These are phyloP conservation scores for Drosophila funebris DNA, from an alignment of 1,140 invertebrate species.

Conservation along the genomic window DNA sequence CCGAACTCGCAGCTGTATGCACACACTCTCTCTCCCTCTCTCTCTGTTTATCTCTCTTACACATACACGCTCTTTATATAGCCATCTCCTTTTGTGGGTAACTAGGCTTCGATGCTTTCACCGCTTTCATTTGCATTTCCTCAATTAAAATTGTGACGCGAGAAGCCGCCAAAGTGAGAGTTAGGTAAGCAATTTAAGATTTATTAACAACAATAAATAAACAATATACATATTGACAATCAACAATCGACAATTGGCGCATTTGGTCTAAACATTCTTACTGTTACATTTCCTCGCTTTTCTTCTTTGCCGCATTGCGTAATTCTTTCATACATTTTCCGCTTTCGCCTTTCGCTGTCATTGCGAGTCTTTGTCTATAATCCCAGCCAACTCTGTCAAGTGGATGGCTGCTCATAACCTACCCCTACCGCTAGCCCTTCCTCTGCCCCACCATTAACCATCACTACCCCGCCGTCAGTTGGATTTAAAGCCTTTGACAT, in stretches of 20 bases:
- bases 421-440: not conserved
- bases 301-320: slow-evolving; percentile 59
- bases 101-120: slow-evolving; percentile 68
- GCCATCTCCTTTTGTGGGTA: slow-evolving; percentile 10
- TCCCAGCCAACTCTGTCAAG: slow-evolving; percentile 60
- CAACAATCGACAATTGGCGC: slow-evolving; percentile 41
- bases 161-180: slow-evolving; percentile 65
- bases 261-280: slow-evolving; percentile 18
- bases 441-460: not conserved
- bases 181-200: slow-evolving; percentile 77
- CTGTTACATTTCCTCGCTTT: slow-evolving; percentile 41
- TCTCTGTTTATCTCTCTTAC: no score
- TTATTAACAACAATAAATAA: slow-evolving; percentile 80
- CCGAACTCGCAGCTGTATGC: slow-evolving; percentile 54
- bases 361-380: slow-evolving; percentile 46
- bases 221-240: slow-evolving; percentile 54
- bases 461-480: slow-evolving; percentile 18
- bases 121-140: slow-evolving; percentile 73
- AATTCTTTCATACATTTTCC: slow-evolving; percentile 39
- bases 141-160: slow-evolving; percentile 44
- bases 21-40: slow-evolving; percentile 1
- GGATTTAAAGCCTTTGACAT: slow-evolving; percentile 74
- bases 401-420: slow-evolving; percentile 29
- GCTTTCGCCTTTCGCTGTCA: slow-evolving; percentile 50
- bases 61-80: slow-evolving; percentile 3